Evolutionary conservation across 2,888 invertebrate genomes (phyloP).

Genomic region (Protula sp.): DNA sequence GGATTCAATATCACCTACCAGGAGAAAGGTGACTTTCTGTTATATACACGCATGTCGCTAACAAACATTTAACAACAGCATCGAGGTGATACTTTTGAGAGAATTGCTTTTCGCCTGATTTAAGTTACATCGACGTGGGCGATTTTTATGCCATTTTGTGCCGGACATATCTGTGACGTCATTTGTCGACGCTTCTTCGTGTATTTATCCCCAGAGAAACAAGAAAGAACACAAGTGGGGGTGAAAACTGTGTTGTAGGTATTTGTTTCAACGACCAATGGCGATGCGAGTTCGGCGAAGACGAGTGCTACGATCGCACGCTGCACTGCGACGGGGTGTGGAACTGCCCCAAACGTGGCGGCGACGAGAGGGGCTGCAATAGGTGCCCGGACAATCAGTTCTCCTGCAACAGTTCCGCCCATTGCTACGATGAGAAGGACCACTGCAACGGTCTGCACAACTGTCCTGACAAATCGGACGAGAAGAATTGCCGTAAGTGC

Average conservation of each 20-base stretch:
- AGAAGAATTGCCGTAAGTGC: constrained; percentile 42
- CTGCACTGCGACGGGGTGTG: constrained; percentile 39
- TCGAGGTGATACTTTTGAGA: too few species aligned
- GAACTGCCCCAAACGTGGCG: constrained; percentile 39
- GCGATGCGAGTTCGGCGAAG: constrained; percentile 1
- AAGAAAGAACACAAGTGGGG: too few species aligned
- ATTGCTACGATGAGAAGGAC: constrained; percentile 36
- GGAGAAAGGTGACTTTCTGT: background rate
- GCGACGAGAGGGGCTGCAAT: constrained; percentile 43
- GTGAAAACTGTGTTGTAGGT: background rate
- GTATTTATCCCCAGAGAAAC: too few species aligned
- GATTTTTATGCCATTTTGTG: too few species aligned
- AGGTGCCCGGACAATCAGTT: constrained; percentile 4
- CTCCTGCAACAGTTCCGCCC: constrained; percentile 26
- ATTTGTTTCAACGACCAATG: background rate
- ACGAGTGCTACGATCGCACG: constrained; percentile 6
- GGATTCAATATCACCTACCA: background rate
- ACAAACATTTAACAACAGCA: too few species aligned
- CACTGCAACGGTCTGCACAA: constrained; percentile 40
- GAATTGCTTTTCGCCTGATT: too few species aligned
- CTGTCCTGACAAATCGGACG: constrained; percentile 40
- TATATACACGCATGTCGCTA: too few species aligned
- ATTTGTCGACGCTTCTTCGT: too few species aligned
- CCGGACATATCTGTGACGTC: too few species aligned
- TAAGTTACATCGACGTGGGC: too few species aligned